phyloP scores from a whole-genome alignment of 1,140 invertebrate species.

The Euglossa dilemma region DNA sequence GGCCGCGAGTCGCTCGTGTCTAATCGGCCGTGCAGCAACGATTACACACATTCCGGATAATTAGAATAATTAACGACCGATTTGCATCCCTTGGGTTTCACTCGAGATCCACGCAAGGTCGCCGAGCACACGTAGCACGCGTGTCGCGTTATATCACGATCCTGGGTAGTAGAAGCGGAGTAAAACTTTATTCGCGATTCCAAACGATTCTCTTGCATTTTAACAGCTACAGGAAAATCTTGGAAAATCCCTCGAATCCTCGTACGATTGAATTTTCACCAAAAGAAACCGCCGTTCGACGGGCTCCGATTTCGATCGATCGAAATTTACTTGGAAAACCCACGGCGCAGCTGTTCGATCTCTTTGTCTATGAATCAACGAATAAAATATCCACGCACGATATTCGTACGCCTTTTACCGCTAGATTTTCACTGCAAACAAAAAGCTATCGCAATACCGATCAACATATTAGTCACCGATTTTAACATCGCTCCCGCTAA shows the following conservation, averaged over 20 bases:
- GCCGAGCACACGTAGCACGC: slow-evolving; percentile 67
- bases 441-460: slow-evolving; percentile 46
- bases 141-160: slow-evolving; percentile 74
- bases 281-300: not conserved
- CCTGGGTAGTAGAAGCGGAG: not conserved
- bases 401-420: slow-evolving; percentile 13
- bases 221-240: too few species aligned
- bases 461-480: slow-evolving; percentile 43
- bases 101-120: slow-evolving; percentile 70
- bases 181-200: not conserved
- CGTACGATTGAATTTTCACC: not conserved
- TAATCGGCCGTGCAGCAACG: slow-evolving; percentile 12
- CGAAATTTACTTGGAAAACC: not conserved
- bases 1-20: not conserved
- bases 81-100: slow-evolving; percentile 65
- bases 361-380: slow-evolving; percentile 27
- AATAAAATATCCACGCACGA: not conserved
- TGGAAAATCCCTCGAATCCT: not conserved
- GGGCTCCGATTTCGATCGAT: too few species aligned
- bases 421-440: slow-evolving; percentile 25
- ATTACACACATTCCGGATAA: slow-evolving; percentile 59
- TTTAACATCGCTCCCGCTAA: slow-evolving; percentile 19
- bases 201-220: not conserved
- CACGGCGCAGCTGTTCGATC: not conserved
- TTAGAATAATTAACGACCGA: slow-evolving; percentile 64